These are phyloP conservation scores for Daubentonia madagascariensis DNA, from an alignment of 2,113 vertebrate species.

Conservation along the genomic window DNA sequence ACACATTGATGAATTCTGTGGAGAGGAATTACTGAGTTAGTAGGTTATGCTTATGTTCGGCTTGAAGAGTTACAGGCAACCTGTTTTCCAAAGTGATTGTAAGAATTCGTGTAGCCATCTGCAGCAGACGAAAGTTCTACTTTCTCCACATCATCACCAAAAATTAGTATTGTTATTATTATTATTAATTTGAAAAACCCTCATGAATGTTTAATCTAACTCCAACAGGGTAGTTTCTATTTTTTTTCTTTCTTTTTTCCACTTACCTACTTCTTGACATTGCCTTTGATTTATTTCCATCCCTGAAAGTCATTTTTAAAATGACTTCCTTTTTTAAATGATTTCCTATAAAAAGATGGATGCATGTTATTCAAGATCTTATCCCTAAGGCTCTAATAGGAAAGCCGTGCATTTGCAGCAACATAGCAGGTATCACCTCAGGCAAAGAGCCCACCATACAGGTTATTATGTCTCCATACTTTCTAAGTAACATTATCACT, in stretches of 20 bases:
- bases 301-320: not conserved
- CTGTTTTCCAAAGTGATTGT: not conserved
- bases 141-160: not conserved
- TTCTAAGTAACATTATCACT: not conserved
- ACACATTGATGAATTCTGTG: not conserved
- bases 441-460: not conserved
- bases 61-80: not conserved
- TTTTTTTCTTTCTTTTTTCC: not conserved
- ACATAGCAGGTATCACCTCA: not conserved
- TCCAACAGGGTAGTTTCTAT: not conserved
- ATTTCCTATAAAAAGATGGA: not conserved
- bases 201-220: not conserved
- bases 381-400: not conserved
- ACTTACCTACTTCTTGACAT: not conserved
- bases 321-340: not conserved
- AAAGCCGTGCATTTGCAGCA: not conserved
- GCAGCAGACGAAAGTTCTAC: not conserved
- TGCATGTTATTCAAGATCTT: not conserved
- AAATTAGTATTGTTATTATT: not conserved
- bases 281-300: not conserved
- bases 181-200: not conserved
- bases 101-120: not conserved
- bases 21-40: not conserved
- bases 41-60: not conserved
- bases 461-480: not conserved